These are phyloP conservation scores for Oenanthe oenanthe DNA, from an alignment of 2,113 vertebrate genomes.

Conservation along the genomic window DNA sequence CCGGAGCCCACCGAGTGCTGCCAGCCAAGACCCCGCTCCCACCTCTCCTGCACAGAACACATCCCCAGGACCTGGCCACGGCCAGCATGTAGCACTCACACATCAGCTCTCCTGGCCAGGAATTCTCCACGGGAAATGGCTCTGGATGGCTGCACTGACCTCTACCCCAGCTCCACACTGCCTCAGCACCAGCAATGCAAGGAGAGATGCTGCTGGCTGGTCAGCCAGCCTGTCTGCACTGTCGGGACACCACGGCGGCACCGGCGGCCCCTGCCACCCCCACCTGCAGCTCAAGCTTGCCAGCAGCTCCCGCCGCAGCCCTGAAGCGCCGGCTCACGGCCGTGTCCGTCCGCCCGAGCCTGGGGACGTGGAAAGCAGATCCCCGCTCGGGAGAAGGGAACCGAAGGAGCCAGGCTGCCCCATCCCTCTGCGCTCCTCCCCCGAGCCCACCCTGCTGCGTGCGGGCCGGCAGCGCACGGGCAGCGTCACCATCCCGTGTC, in stretches of 20 bases:
- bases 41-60: neutral
- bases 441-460: neutral
- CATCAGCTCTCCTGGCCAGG: neutral
- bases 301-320: neutral
- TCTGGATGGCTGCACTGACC: neutral
- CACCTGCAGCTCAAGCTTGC: neutral
- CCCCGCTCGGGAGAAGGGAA: neutral
- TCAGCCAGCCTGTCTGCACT: neutral
- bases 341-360: neutral
- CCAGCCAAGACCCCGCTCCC: neutral
- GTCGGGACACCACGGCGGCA: neutral
- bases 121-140: neutral
- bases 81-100: slow-evolving; percentile 23
- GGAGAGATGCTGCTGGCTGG: neutral
- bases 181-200: slow-evolving; percentile 62
- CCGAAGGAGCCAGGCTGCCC: neutral
- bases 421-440: neutral
- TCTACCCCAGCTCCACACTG: slow-evolving; percentile 44
- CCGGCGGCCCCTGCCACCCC: neutral
- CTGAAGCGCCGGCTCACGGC: neutral
- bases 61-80: neutral
- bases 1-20: neutral
- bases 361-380: neutral
- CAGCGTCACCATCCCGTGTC: neutral
- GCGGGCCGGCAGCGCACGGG: neutral